Evolutionary conservation across 1,140 invertebrate genomes (phyloP).

Genomic region (Tetraneura akinire): DNA sequence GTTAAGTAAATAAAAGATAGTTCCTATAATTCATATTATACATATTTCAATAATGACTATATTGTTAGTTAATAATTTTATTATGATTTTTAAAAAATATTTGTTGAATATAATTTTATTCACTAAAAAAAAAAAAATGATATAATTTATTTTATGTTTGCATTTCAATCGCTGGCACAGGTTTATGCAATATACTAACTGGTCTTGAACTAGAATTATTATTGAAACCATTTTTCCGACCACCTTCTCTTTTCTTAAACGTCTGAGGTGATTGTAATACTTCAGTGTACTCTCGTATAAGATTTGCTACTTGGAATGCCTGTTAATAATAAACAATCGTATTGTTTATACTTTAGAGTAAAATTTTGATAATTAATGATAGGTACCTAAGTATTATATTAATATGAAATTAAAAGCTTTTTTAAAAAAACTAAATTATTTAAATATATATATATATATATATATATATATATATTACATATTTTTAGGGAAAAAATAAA

Average conservation of each 20-base stretch:
- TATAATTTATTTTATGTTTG: slow-evolving; percentile 11
- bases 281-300: slow-evolving; percentile 89
- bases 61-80: too few relatives aligned
- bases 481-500: not conserved
- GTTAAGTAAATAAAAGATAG: too few relatives aligned
- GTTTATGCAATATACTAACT: slow-evolving; percentile 63
- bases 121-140: slow-evolving; percentile 1
- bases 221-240: slow-evolving; percentile 55
- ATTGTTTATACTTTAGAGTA: too few relatives aligned
- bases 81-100: too few relatives aligned
- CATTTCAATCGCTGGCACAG: slow-evolving; percentile 62
- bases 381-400: too few relatives aligned
- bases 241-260: slow-evolving; percentile 54
- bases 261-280: slow-evolving; percentile 64
- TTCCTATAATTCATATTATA: too few relatives aligned
- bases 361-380: too few relatives aligned
- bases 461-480: not conserved
- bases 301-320: slow-evolving; percentile 90
- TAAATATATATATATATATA: not conserved
- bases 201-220: slow-evolving; percentile 59
- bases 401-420: too few relatives aligned
- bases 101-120: too few relatives aligned
- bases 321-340: too few relatives aligned
- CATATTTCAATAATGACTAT: too few relatives aligned
- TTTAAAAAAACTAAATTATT: slow-evolving; percentile 54